Base-by-base conservation (phyloP, 1,140 invertebrate species). In the Philaenus spumarius region DNA sequence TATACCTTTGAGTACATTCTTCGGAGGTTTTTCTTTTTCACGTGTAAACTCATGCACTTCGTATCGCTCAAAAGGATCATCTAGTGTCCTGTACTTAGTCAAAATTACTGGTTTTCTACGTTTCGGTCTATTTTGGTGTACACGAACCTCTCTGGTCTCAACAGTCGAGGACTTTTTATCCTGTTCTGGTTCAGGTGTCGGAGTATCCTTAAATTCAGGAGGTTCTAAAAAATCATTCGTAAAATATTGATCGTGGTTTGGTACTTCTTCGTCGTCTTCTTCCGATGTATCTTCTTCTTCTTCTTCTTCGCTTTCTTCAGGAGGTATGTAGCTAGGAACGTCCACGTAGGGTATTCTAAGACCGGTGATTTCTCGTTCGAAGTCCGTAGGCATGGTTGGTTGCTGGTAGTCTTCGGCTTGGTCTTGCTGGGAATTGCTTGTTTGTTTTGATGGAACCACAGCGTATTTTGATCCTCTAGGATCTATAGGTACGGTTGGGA, bases 211-310 rank as follows among this genome's bases (percentile, higher is more conserved):
- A 39, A 53, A 53, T 22, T 53, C 50, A 2, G 50, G 30, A 11
- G 50, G 50, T 53, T 53, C 50, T 20, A 53, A 35, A 14, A 53
- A 53, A 11, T 53, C 50, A 39, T 53, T 22, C 7, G 50, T 53
- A 22, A 53, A 53, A 22, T 17, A 53, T 12, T 53, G 30, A 53
- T 53, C 50, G 23, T 53, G n/a, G 19, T 39, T 53, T 7, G 47
- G 47, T 26, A 30, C 23, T 9, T 47, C 45, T 47, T 47, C 45
- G 9, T 53, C 17, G 22, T 14, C 26, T 24, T 50, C 50, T 9
- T 39, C 20, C 5, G 35, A 19, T 37, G 19, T 34, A 2, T 39
- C 50, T 2, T 53, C 30, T 30, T 2, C n/a, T 14, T 53, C 30
- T 19, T 50, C 47, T 14, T 50, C 47, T 6, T 15, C n/a, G 22